phyloP scores from a whole-genome alignment of 2,113 vertebrate genomes.

The Bostrychus sinensis region DNA sequence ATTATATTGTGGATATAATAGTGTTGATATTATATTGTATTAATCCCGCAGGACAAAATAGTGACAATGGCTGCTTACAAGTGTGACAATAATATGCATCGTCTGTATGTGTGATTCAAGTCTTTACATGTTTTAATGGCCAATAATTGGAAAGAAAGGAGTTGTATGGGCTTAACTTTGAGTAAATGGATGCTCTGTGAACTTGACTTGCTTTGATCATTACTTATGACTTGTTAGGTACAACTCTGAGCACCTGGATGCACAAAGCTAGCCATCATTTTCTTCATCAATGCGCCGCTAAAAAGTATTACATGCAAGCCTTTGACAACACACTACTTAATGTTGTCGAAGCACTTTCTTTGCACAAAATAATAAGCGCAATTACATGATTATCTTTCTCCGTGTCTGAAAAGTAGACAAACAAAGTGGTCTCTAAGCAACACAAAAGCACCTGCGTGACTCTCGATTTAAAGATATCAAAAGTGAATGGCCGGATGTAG shows the following conservation, averaged over 20 bases:
- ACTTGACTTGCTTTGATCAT: constrained; percentile 4
- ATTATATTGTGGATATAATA: too few relatives aligned
- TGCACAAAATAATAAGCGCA: constrained; percentile 35
- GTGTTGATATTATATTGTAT: too few relatives aligned
- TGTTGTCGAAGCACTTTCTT: constrained; percentile 17
- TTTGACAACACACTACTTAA: constrained; percentile 14
- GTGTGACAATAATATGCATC: too few relatives aligned
- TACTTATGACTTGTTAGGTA: constrained; percentile 2
- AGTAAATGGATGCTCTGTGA: background rate
- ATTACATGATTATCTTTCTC: constrained; percentile 35
- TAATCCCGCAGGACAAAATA: too few relatives aligned
- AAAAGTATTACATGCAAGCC: constrained; percentile 16
- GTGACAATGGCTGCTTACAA: too few relatives aligned
- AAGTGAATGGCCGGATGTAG: constrained; percentile 7
- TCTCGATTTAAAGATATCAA: constrained; percentile 13
- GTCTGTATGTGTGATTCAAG: too few relatives aligned
- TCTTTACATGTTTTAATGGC: background rate
- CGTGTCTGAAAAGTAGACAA: constrained; percentile 23
- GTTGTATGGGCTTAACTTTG: background rate
- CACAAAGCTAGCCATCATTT: constrained; percentile 16
- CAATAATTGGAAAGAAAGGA: background rate
- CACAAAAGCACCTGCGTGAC: constrained; percentile 7
- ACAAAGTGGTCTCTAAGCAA: constrained; percentile 42
- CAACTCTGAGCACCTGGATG: background rate
- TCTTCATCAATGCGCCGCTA: constrained; percentile 5